Base-by-base conservation (phyloP, 2,888 invertebrate genomes). In the Biston stratarius region DNA sequence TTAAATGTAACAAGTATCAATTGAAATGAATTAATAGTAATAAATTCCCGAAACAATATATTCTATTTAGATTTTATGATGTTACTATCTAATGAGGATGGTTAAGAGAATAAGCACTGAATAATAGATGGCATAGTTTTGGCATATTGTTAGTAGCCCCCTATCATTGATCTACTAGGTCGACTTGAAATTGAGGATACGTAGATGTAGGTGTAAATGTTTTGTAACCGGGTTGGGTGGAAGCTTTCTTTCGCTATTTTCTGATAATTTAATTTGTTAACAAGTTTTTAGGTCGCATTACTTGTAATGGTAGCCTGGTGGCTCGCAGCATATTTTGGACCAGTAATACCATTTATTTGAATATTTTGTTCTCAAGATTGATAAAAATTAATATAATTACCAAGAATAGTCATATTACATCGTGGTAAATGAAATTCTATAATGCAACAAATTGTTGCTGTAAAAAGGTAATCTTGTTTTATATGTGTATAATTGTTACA, bases 131-230 rank as follows among this genome's bases (percentile, higher is more conserved):
- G 42, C 51, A 49, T 36, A 63, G 38, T 40, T 53, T 53, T 24
- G 45, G 51, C 64, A 48, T 48, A 53, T 40, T 64, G 64, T 47
- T 15, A 47, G 40, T 52, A 51, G 15, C 44, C 44, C 24, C 34
- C 51, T 59, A 53, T 64, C 56, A 61, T 65, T 56, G 60, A 65
- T 65, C 55, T 61, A 65, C 56, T 65, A 45, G 56, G 65, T 65
- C 56, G 61, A 56, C 49, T 61, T 65, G 49, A 56, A 65, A 61
- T 65, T 64, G 53, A 60, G 48, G 49, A 34, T 60, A 60, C n/a
- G 24, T 53, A 52, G 38, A 14, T 44, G 48, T 56, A 49, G 12
- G 44, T 47, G 45, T 45, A 47, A 12, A 47, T 44, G 57, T 11
- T 44, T 15, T 44, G 33, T 57, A 44, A 63, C 63, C 49, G 56